Conservation (phyloP, 2,797 vertebrate genomes). For the Sebastes alutus region DNA sequence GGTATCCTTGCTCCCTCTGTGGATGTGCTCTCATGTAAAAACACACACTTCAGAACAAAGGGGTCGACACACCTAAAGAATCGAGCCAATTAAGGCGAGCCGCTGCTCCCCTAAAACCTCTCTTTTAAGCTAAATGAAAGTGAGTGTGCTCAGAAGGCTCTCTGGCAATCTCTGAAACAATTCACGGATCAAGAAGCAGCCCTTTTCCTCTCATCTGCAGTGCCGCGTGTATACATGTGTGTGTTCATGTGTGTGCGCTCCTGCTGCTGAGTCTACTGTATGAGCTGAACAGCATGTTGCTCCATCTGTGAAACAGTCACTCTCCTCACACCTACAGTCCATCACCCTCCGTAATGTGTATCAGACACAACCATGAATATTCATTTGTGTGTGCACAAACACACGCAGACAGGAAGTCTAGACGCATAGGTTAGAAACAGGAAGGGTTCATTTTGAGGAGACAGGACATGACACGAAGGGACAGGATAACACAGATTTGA, state of each 20-base stretch:
- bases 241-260: neutral
- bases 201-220: constrained; percentile 45
- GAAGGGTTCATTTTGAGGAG: neutral
- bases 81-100: constrained; percentile 44
- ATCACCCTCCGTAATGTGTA: neutral
- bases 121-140: constrained; percentile 36
- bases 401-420: constrained; percentile 6
- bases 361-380: constrained; percentile 23
- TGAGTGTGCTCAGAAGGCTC: constrained; percentile 36
- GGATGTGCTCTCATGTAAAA: constrained; percentile 27
- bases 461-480: constrained; percentile 1
- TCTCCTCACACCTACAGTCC: neutral
- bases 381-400: constrained; percentile 11
- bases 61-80: constrained; percentile 7
- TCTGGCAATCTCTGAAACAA: constrained; percentile 52
- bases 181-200: constrained; percentile 50
- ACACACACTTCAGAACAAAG: constrained; percentile 29
- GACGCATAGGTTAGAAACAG: constrained; percentile 12
- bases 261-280: constrained; percentile 35
- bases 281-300: constrained; percentile 32
- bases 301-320: constrained; percentile 49
- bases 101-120: constrained; percentile 1
- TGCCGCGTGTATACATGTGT: neutral
- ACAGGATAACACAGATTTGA: constrained; percentile 11
- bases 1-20: neutral